Evolutionary conservation across 2,888 invertebrate species (phyloP).

Genomic region (Galeruca laticollis): DNA sequence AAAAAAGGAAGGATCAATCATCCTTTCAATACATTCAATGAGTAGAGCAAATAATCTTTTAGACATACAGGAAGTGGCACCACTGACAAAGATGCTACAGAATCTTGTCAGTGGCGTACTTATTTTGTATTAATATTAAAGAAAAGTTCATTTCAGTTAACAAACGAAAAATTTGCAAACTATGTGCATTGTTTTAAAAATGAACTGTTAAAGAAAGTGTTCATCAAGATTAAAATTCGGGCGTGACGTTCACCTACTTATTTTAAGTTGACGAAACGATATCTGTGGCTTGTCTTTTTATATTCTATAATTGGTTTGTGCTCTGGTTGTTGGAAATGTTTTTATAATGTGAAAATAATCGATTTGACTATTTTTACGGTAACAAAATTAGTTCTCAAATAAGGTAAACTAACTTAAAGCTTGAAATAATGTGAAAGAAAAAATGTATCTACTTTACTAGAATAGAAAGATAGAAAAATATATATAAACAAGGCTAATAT

Average conservation of each 20-base stretch:
- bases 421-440: not conserved
- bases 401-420: not conserved
- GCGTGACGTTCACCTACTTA: constrained; percentile 24
- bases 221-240: not conserved
- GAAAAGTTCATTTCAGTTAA: not conserved
- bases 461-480: too few species aligned
- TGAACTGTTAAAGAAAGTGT: constrained; percentile 11
- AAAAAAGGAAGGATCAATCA: too few species aligned
- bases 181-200: not conserved
- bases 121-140: too few species aligned
- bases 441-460: too few species aligned
- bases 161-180: not conserved
- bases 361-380: not conserved
- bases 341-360: constrained; percentile 10
- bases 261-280: constrained; percentile 1
- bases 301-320: constrained; percentile 16
- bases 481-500: too few species aligned
- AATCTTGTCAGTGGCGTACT: too few species aligned
- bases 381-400: not conserved
- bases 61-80: too few species aligned
- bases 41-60: too few species aligned
- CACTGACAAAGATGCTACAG: too few species aligned
- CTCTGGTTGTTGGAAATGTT: constrained; percentile 9
- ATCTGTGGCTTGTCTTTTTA: constrained; percentile 5
- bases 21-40: too few species aligned